Percentiles rank a stretch among this genome's conserved stretches.
Conservation (phyloP, 1,140 invertebrate genomes). For the Meloidogyne hapla region DNA sequence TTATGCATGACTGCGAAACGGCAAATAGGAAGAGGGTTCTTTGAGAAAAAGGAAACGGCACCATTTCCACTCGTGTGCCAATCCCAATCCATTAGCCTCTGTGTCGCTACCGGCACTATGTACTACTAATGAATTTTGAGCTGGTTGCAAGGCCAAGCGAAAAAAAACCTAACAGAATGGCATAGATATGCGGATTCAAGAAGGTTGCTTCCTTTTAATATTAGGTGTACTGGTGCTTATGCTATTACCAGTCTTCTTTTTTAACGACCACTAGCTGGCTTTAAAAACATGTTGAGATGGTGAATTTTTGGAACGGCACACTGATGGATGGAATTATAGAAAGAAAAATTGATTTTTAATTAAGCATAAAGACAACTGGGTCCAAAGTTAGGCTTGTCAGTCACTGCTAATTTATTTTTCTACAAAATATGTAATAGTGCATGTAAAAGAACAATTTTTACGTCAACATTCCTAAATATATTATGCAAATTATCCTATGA, state of each 20-base stretch:
- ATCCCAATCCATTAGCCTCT: conserved; percentile 1
- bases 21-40: not conserved
- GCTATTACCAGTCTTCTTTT: not conserved
- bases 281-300: not conserved
- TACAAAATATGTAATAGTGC: not conserved
- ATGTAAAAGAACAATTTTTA: not conserved
- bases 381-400: not conserved
- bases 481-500: too few species aligned
- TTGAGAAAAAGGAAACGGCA: not conserved
- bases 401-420: not conserved
- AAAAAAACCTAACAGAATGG: not conserved
- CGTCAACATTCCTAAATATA: not conserved
- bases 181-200: not conserved
- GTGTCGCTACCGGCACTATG: not conserved
- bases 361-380: not conserved
- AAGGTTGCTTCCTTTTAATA: not conserved
- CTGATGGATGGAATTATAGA: not conserved
- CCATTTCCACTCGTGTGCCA: not conserved
- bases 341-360: not conserved
- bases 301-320: not conserved
- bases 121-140: not conserved
- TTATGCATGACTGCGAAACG: not conserved
- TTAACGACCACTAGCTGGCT: not conserved
- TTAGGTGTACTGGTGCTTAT: too few species aligned
- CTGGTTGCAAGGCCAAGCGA: not conserved